Base-by-base conservation (phyloP, 1,140 invertebrate species). In the Conopomorpha cramerella region DNA sequence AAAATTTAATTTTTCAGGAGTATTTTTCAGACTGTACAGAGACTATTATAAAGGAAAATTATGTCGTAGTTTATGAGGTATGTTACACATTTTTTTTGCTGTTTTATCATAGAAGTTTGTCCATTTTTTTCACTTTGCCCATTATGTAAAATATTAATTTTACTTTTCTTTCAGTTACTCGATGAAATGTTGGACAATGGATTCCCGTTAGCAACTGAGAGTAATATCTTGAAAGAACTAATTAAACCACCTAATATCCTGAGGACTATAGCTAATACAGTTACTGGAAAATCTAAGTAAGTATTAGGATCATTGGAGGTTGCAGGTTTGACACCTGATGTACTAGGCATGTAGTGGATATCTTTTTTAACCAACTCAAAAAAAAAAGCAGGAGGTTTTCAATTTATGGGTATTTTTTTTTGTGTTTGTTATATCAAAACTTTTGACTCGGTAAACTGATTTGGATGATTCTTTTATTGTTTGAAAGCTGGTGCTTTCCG, bases 171-270 rank as follows among this genome's bases (percentile, higher is more conserved):
- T 30, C 60, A 93, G 88, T 71, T 97, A 16, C 76, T 99, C 29
- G 97, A 99, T 84, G 97, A 99, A 82, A 99, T 99, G 95, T 80
- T 99, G 36, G 97, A 99, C 58, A 99, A 99, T 86, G 97, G 97
- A 6, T 99, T 98, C 67, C 97, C 98, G 27, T 78, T 99, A 16
- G 95, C 96, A 3, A 99, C 97, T 2, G 98, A 99, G 78, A 94
- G 95, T 37, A 99, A 99, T 70, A 97, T 99, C 48, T 77, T 99
- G 3, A 98, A 99, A 66, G 98, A 99, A 79, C 81, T 99, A 3
- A 99, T 99, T 38, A 98, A 98, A 77, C 98, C 97, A 16, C 97
- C 98, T 15, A 99, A 98, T 79, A 92, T 99, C 53, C 81, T 99
- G 15, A 81, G 97, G 49, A 96, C 95, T 10, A 97, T 99, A 60